Evolutionary conservation across 2,797 vertebrate genomes (phyloP), one percentile per base, ranked within the genome.

Genomic region (Graptemys geographica): DNA sequence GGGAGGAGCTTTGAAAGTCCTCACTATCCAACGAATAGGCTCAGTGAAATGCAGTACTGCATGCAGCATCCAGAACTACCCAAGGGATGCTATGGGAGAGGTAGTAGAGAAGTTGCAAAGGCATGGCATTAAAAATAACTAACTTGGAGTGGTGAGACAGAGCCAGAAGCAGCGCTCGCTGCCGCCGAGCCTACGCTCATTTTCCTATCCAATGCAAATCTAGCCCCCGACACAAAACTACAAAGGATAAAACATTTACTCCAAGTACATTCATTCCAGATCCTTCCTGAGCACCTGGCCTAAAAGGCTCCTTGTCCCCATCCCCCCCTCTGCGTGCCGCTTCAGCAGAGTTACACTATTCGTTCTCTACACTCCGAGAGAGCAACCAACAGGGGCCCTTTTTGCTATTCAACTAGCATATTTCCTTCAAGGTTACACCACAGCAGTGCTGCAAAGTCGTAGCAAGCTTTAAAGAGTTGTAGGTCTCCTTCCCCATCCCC

Each of bases 51-150:
- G 85, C 76, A 81, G 72, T 37, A 81, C 90, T 76, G 89, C 78
- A 72, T 76, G 89, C 78, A 55, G 91, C 5, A 1, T 59, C 81
- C 65, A 53, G 84, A 76, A 51, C 49, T 28, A 47, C 41, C 79
- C 82, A 57, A 76, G 53, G 47, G 91, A 89, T 1, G 4, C 59
- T 81, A 79, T 0, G 0, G 82, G 41, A 96, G 97, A 98, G 98
- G 98, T 97, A 98, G 97, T 85, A 44, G 37, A 92, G 93, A 91
- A 11, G 18, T 0, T 2, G 93, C 83, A 53, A 89, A 11, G 19
- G 79, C 93, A 94, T 52, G 86, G 56, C 13, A 2, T 65, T 76
- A n/a, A 47, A 74, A 84, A 18, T 11, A 37, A 72, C 11, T n/a
- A 37, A 41, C 47, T 3, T 5, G 15, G 41, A 23, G 9, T 8